phyloP scores from a whole-genome alignment of 2,113 vertebrate species.

The Pygathrix nemaeus region DNA sequence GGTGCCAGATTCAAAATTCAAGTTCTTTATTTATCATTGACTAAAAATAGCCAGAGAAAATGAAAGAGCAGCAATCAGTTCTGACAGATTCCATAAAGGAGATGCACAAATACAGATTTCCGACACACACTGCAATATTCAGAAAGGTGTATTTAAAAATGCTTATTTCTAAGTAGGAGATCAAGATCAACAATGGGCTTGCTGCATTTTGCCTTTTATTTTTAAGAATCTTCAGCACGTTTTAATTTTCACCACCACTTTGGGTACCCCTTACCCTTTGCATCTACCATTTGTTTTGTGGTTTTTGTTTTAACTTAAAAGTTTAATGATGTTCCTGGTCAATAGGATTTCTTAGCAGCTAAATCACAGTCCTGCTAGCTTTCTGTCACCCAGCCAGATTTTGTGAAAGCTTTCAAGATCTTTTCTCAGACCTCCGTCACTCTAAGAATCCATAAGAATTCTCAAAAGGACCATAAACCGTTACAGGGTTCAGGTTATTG shows the following conservation, averaged over 20 bases:
- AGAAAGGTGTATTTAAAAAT: conserved; percentile 59
- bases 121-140: conserved; percentile 50
- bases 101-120: conserved; percentile 62
- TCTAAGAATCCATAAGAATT: conserved; percentile 87
- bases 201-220: conserved; percentile 66
- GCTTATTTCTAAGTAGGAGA: conserved; percentile 77
- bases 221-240: conserved; percentile 69
- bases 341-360: conserved; percentile 84
- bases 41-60: conserved; percentile 80
- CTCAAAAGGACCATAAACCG: conserved; percentile 87
- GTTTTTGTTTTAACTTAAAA: conserved; percentile 81
- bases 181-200: conserved; percentile 54
- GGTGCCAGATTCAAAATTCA: conserved; percentile 68
- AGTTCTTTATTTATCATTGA: conserved; percentile 83
- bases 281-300: conserved; percentile 58
- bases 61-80: conserved; percentile 77
- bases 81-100: conserved; percentile 68
- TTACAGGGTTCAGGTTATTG: conserved; percentile 86
- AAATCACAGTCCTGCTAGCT: conserved; percentile 82
- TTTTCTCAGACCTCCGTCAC: conserved; percentile 83
- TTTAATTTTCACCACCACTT: conserved; percentile 18
- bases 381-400: conserved; percentile 83
- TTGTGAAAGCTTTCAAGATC: conserved; percentile 84
- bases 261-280: not conserved
- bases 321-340: conserved; percentile 84